Evolutionary conservation across 2,888 invertebrate genomes (phyloP).

Genomic region (Anthrax anthrax): DNA sequence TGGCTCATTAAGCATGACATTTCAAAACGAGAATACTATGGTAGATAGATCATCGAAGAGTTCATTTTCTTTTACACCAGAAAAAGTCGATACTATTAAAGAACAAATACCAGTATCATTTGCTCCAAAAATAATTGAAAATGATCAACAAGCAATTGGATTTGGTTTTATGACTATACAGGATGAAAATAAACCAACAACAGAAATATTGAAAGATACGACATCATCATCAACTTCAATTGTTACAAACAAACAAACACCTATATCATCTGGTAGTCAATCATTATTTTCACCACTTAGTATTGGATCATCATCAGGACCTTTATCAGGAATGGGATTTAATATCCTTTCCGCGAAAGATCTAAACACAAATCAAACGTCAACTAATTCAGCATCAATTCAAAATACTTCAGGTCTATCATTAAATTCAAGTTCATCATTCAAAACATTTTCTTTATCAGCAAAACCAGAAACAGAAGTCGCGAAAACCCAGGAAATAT

Average conservation of each 20-base stretch:
- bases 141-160: background rate
- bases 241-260: background rate
- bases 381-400: background rate
- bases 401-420: background rate
- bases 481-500: background rate
- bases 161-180: background rate
- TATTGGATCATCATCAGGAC: background rate
- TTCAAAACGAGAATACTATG: too few relatives aligned
- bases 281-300: background rate
- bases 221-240: background rate
- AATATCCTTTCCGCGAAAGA: background rate
- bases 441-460: background rate
- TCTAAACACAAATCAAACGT: background rate
- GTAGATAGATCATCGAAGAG: background rate
- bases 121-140: background rate
- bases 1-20: background rate
- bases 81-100: background rate
- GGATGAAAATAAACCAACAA: conserved; percentile 1
- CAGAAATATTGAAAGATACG: background rate
- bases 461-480: background rate
- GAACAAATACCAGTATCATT: background rate
- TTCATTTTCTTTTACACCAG: too few relatives aligned
- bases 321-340: background rate
- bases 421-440: background rate
- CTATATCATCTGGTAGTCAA: background rate